Evolutionary conservation across 2,113 vertebrate species (phyloP), one percentile per base, ranked within the genome.

Genomic region (Melozone crissalis): DNA sequence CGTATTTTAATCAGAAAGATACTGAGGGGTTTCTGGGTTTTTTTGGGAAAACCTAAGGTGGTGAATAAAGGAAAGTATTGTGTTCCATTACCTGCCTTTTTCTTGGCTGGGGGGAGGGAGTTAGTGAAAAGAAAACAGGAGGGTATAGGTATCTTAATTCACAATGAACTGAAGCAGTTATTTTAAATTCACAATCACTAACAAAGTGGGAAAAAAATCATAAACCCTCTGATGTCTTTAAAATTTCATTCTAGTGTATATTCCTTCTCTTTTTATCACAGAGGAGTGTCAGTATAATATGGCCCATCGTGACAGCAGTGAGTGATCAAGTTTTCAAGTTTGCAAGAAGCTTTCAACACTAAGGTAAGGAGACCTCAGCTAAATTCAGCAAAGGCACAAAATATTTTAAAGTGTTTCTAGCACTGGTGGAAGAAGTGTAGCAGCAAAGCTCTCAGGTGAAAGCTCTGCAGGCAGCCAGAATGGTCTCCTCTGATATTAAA

Each of bases 231-330:
- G 39, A 67, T 37, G 9, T 21, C 51, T 68, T 86, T 49, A 37
- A 47, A 89, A 58, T 20, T 21, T 49, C 23, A 30, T 75, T 46
- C 23, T 35, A 18, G 27, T 26, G 8, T 35, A 11, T 61, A 47
- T n/a, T 33, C 21, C 37, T 74, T 59, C 55, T 58, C 43, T 66
- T 62, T 57, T 17, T 61, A 61, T 27, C 30, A 23, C 23, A 44
- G 33, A 74, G 4, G 26, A 55, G 8, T 35, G 41, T 47, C 81
- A 63, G 39, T 37, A 13, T 14, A 54, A 74, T 7, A 46, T 2
- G 30, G 22, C 20, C 14, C 39, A 37, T 52, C 0, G 0, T 2
- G 6, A 46, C 55, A 57, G 43, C 33, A 62, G 27, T 4, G 22
- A 55, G 27, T 7, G 11, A 62, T 24, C 10, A 47, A 41, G 39